Base-by-base conservation (phyloP, 2,888 invertebrate species). In the Hylaea fasciaria region DNA sequence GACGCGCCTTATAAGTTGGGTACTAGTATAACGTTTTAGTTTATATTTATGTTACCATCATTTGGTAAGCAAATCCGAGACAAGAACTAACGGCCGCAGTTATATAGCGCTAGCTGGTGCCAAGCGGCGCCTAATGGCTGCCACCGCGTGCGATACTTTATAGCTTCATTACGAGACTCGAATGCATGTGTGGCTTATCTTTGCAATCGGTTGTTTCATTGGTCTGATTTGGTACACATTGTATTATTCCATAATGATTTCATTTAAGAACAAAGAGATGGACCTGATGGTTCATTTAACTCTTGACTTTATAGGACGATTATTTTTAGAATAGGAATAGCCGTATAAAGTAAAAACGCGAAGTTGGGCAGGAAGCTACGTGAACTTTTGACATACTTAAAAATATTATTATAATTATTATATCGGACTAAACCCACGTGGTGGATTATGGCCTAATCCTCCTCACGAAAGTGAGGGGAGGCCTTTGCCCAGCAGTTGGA, bases 101-200 rank as follows among this genome's bases (percentile, higher is more conserved):
- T 28, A 46, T 13, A 9, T 14, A 14, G 4, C n/a, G 40, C 44
- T 14, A 40, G 40, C 44, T 14, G 14, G 13, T 0, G 32, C 32
- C 32, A 32, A 32, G 10, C 8, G 28, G 28, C 14, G 46, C 46
- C 46, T 14, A 45, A 46, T 14, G 28, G 29, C 4, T 46, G 46
- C 46, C 29, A 29, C 9, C 46, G 17, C 17, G 47, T 11, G 22
- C 22, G 4, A 17, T 37, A 17, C 12, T 48, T 48, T 48, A 48
- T 37, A 7, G 47, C 17, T 48, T 48, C 12, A 17, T 48, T 37
- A 37, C 32, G 14, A 32, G 11, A 48, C 35, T 35, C 17, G 47
- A 16, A 48, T 48, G 17, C 37, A 48, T 17, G 46, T 3, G 46
- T 3, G 22, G 16, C 35, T 47, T 47, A 11, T 12, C 35, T 14